Evolutionary conservation across 2,888 invertebrate genomes (phyloP).

Genomic region (Crepidodera aurea): DNA sequence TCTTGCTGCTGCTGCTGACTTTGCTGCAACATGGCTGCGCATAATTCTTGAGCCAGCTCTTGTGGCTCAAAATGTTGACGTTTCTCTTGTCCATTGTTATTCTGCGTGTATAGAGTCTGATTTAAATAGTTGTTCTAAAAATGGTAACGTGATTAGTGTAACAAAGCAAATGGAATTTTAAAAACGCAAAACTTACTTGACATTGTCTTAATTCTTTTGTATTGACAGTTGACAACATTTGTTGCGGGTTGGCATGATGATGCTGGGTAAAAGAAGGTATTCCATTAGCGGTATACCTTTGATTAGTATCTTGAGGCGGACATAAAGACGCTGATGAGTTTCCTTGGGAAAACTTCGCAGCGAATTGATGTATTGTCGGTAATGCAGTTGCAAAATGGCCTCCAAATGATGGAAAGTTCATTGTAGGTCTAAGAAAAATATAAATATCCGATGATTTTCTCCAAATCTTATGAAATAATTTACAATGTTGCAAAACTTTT

Average conservation of each 20-base stretch:
- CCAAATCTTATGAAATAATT: too few relatives aligned
- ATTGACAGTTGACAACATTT: constrained; percentile 52
- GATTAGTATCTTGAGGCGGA: constrained; percentile 48
- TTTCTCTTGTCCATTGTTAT: constrained; percentile 55
- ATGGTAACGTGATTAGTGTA: too few relatives aligned
- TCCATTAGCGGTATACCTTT: constrained; percentile 60
- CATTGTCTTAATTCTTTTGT: constrained; percentile 48
- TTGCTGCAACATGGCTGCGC: constrained; percentile 57
- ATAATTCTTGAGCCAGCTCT: constrained; percentile 57
- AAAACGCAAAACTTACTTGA: constrained; percentile 40
- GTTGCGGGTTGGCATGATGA: constrained; percentile 55
- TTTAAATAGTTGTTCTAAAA: constrained; percentile 52
- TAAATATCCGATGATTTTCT: too few relatives aligned
- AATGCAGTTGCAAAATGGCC: constrained; percentile 80
- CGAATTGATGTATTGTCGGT: constrained; percentile 84
- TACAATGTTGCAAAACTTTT: too few relatives aligned
- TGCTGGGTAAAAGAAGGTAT: constrained; percentile 64
- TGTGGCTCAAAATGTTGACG: constrained; percentile 55
- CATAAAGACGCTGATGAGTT: constrained; percentile 43
- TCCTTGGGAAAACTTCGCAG: constrained; percentile 72
- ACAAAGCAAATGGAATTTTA: too few relatives aligned
- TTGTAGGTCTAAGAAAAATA: constrained; percentile 53
- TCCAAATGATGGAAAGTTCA: constrained; percentile 89
- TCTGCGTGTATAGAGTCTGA: constrained; percentile 54
- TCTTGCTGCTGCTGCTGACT: constrained; percentile 42